A percentile compares a stretch with the other conserved stretches of the same genome.
Conservation (phyloP, 2,797 vertebrate genomes). For the Microtus californicus region DNA sequence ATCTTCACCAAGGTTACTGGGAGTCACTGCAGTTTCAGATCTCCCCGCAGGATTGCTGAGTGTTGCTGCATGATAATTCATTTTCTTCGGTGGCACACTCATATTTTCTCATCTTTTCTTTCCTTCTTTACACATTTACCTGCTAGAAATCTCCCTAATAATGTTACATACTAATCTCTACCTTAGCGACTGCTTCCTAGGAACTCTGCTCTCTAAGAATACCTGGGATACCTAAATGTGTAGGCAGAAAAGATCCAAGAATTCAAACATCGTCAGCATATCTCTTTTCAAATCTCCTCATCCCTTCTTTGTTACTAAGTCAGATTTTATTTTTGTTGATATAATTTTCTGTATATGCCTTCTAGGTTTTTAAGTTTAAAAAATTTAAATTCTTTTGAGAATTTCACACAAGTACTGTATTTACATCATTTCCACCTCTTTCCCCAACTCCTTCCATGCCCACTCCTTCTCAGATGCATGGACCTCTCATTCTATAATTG, state of each 20-base stretch:
- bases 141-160: background rate
- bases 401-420: background rate
- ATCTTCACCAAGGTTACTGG: background rate
- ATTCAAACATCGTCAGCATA: background rate
- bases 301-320: background rate
- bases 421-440: background rate
- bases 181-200: background rate
- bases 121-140: background rate
- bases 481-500: background rate
- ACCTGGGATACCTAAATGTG: constrained; percentile 23
- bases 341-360: background rate
- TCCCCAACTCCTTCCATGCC: no score
- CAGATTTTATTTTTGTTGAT: constrained; percentile 24
- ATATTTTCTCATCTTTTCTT: constrained; percentile 42
- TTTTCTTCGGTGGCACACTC: background rate
- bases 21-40: background rate
- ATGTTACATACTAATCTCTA: background rate
- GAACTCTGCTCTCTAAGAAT: background rate
- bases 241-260: constrained; percentile 30
- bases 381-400: background rate
- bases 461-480: background rate
- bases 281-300: constrained; percentile 12
- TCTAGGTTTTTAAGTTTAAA: background rate
- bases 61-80: background rate
- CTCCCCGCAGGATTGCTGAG: background rate